These are phyloP conservation scores for Heliconius nattereri DNA, from an alignment of 1,140 invertebrate genomes.

Conservation along the genomic window DNA sequence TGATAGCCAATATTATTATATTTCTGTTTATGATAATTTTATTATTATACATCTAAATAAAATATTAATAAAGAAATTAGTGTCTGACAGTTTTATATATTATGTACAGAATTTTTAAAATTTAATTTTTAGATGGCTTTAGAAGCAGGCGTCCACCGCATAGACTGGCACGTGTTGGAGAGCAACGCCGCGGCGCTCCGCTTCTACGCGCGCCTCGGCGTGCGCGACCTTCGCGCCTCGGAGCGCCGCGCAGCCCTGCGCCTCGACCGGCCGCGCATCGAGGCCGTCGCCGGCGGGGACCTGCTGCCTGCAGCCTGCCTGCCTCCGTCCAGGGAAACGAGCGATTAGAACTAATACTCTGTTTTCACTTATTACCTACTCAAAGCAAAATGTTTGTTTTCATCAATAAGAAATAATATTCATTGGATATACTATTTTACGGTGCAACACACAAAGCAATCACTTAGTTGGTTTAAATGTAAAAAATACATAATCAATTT, in stretches of 20 bases:
- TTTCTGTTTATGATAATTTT: too few species aligned
- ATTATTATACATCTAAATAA: too few species aligned
- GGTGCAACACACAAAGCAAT: too few species aligned
- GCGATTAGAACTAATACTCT: background rate
- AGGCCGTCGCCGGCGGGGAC: conserved; percentile 42
- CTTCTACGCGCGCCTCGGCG: conserved; percentile 62
- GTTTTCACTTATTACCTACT: background rate
- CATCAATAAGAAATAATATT: too few species aligned
- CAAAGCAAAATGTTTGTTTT: too few species aligned
- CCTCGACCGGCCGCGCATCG: conserved; percentile 51
- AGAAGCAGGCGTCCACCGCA: conserved; percentile 39
- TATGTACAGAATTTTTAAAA: too few species aligned
- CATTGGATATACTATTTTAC: too few species aligned
- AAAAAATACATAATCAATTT: too few species aligned
- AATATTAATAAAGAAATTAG: too few species aligned
- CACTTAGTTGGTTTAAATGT: too few species aligned
- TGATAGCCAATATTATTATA: too few species aligned
- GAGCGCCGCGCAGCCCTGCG: conserved; percentile 62
- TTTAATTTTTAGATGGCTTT: conserved; percentile 39
- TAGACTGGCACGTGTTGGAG: conserved; percentile 70
- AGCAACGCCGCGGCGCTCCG: conserved; percentile 52
- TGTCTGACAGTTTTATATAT: too few species aligned
- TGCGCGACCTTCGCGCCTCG: conserved; percentile 49
- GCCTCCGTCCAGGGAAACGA: background rate
- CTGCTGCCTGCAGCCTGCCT: conserved; percentile 17